phyloP scores from a whole-genome alignment of 2,113 vertebrate species.

The Brachypodius melanocephalos region DNA sequence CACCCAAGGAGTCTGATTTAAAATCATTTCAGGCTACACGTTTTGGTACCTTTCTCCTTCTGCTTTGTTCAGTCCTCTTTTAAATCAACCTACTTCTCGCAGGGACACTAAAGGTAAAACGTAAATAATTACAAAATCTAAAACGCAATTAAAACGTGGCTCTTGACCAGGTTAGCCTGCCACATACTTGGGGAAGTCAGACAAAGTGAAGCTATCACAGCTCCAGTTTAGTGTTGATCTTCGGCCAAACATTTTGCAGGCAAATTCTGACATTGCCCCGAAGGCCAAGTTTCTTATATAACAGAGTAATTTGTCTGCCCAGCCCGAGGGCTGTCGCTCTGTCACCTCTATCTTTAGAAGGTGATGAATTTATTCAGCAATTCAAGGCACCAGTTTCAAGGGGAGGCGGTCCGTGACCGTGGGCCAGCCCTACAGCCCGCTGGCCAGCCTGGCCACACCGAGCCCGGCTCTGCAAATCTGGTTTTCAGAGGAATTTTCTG shows the following conservation, averaged over 20 bases:
- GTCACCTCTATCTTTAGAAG: slow-evolving; percentile 55
- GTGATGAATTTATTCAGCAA: neutral
- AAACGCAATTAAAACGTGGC: neutral
- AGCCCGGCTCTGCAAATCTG: neutral
- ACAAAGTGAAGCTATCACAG: slow-evolving; percentile 9
- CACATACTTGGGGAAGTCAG: neutral
- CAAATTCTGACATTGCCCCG: slow-evolving; percentile 40
- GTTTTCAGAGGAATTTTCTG: neutral
- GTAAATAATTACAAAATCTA: neutral
- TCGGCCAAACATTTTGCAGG: slow-evolving; percentile 61
- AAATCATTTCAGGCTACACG: neutral
- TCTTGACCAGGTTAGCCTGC: neutral
- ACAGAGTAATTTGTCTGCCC: neutral
- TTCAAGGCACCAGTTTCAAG: neutral
- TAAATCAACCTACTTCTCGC: neutral
- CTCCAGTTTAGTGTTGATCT: neutral
- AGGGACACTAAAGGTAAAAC: neutral
- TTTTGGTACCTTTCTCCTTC: neutral
- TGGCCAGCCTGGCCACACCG: neutral
- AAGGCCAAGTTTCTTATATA: slow-evolving; percentile 45
- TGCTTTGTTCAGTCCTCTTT: neutral
- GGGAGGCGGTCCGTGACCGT: neutral
- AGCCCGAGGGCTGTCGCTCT: neutral
- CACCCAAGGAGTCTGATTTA: neutral
- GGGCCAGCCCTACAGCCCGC: neutral